Conservation (phyloP, 1,140 invertebrate species). For the Druon quercuslanigerum region DNA sequence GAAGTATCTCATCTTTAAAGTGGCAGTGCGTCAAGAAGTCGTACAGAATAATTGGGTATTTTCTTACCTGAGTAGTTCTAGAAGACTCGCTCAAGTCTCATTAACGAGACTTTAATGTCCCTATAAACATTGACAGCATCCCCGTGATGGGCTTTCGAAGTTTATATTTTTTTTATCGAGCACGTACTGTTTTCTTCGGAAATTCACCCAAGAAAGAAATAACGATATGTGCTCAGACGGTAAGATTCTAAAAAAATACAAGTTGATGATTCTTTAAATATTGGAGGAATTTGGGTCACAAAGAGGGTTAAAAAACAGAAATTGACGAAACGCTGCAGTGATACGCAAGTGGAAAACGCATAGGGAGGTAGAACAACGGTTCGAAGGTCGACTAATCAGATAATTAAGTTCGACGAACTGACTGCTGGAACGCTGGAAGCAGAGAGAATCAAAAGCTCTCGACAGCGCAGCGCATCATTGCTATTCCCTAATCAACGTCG, state of each 20-base stretch:
- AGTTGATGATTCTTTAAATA: no score
- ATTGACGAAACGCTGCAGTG: background rate
- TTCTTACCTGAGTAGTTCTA: no score
- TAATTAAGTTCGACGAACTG: conserved; percentile 64
- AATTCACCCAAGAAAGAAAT: background rate
- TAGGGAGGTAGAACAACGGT: conserved; percentile 37
- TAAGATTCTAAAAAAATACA: no score
- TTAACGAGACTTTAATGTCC: conserved; percentile 8
- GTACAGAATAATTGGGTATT: no score
- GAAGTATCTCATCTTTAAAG: no score
- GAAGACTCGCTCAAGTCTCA: background rate
- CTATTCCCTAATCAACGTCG: conserved; percentile 70
- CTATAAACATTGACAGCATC: background rate
- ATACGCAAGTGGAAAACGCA: background rate
- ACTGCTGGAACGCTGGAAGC: conserved; percentile 51
- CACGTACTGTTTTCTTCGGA: background rate
- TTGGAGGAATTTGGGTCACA: no score
- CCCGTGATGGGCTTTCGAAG: background rate
- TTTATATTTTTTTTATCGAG: background rate
- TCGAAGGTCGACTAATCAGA: conserved; percentile 59
- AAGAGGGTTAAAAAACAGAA: background rate
- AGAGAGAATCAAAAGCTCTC: conserved; percentile 58
- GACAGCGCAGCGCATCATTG: conserved; percentile 63
- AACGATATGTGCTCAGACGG: background rate
- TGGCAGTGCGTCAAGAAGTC: no score